Evolutionary conservation across 2,888 invertebrate genomes (phyloP).

Genomic region (Andrena bucephala): DNA sequence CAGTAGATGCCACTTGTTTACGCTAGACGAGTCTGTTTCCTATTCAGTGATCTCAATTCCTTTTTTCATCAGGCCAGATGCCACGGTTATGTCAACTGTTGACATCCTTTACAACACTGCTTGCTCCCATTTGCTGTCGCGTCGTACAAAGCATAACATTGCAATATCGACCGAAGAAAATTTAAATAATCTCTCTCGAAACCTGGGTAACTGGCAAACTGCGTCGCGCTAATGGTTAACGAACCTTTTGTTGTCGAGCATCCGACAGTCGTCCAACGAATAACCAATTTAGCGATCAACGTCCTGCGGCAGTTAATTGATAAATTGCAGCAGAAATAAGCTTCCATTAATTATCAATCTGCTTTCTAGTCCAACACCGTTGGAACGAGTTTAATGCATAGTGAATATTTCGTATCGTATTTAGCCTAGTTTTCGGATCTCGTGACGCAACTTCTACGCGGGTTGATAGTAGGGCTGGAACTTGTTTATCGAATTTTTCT

Average conservation of each 20-base stretch:
- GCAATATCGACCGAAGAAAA: background rate
- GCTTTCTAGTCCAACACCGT: background rate
- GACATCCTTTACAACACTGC: too few relatives aligned
- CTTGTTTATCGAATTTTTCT: too few relatives aligned
- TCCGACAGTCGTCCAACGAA: background rate
- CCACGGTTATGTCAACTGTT: too few relatives aligned
- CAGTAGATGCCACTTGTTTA: too few relatives aligned
- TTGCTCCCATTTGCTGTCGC: too few relatives aligned
- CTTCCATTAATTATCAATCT: conserved; percentile 19
- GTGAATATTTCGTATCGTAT: background rate
- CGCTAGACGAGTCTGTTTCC: too few relatives aligned
- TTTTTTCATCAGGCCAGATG: too few relatives aligned
- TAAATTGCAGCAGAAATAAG: conserved; percentile 37
- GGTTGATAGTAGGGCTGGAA: too few relatives aligned
- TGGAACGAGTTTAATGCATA: background rate
- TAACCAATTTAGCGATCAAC: conserved; percentile 22
- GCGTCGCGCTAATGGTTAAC: conserved; percentile 18
- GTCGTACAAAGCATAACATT: too few relatives aligned
- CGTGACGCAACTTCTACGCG: background rate
- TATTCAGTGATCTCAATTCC: too few relatives aligned
- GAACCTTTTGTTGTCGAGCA: background rate
- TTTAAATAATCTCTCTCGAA: conserved; percentile 8
- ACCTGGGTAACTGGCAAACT: background rate
- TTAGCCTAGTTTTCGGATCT: background rate
- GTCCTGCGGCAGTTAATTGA: background rate